Conservation (phyloP, 2,113 vertebrate genomes). For the Marmota flaviventris region DNA sequence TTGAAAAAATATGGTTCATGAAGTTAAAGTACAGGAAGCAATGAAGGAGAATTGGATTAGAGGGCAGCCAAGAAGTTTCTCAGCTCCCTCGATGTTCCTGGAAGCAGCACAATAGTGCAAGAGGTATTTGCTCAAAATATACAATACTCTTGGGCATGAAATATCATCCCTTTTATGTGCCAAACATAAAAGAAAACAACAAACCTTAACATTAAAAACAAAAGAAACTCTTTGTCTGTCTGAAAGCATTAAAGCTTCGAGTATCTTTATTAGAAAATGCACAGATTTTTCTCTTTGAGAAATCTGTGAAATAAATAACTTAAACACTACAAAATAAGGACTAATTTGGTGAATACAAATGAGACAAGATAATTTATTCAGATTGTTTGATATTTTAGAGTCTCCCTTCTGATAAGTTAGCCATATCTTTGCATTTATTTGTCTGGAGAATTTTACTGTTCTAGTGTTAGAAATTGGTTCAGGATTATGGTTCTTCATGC, state of each 20-base stretch:
- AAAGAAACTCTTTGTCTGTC: conserved; percentile 21
- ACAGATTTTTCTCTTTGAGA: not conserved
- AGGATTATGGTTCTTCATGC: not conserved
- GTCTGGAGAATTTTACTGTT: not conserved
- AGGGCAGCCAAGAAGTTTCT: not conserved
- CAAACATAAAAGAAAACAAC: conserved; percentile 45
- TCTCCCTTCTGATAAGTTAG: not conserved
- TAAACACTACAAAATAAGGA: not conserved
- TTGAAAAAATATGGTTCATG: conserved; percentile 59
- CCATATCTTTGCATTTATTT: not conserved
- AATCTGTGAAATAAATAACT: not conserved
- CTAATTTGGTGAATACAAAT: not conserved
- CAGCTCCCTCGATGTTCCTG: not conserved
- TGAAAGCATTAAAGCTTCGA: conserved; percentile 22
- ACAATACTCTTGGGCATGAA: conserved; percentile 8
- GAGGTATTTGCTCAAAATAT: conserved; percentile 60
- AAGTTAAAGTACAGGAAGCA: conserved; percentile 52
- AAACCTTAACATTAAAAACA: conserved; percentile 35
- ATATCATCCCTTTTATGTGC: conserved; percentile 48
- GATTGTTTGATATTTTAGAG: not conserved
- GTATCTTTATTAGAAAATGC: not conserved
- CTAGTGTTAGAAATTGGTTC: not conserved
- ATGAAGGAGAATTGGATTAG: conserved; percentile 61
- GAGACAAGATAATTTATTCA: not conserved
- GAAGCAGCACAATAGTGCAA: not conserved